These are phyloP conservation scores for Andrena chrysosceles DNA, from an alignment of 2,888 invertebrate species.

Conservation along the genomic window DNA sequence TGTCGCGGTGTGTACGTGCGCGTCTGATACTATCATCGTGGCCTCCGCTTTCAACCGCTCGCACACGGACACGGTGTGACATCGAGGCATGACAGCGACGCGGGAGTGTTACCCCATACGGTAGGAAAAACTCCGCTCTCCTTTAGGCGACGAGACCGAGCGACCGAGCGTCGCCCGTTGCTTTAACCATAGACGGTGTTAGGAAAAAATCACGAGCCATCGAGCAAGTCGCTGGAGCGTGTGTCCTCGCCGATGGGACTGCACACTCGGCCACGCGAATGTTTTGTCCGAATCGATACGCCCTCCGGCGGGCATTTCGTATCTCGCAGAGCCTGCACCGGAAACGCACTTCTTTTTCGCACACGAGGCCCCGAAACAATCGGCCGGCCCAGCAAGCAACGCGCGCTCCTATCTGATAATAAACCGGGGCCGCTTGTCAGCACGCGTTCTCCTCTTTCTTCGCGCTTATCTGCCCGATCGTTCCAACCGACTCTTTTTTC, in stretches of 20 bases:
- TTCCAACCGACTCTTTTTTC: constrained; percentile 42
- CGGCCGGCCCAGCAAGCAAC: constrained; percentile 15
- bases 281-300: constrained; percentile 81
- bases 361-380: constrained; percentile 24
- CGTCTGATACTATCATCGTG: constrained; percentile 62
- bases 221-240: not conserved
- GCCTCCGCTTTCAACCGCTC: constrained; percentile 57
- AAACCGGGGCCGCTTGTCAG: not conserved
- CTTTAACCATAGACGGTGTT: not conserved
- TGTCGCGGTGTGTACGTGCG: constrained; percentile 56
- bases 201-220: constrained; percentile 14
- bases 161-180: not conserved
- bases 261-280: constrained; percentile 71
- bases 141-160: not conserved
- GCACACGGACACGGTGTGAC: constrained; percentile 59
- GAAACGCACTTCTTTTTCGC: constrained; percentile 62
- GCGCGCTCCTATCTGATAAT: constrained; percentile 18
- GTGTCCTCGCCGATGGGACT: not conserved
- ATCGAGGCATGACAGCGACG: constrained; percentile 80
- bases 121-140: constrained; percentile 73
- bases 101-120: constrained; percentile 83
- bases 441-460: constrained; percentile 30
- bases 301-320: constrained; percentile 75
- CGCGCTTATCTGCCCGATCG: constrained; percentile 41
- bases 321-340: constrained; percentile 70